phyloP scores from a whole-genome alignment of 1,140 invertebrate species.

The Centruroides vittatus region DNA sequence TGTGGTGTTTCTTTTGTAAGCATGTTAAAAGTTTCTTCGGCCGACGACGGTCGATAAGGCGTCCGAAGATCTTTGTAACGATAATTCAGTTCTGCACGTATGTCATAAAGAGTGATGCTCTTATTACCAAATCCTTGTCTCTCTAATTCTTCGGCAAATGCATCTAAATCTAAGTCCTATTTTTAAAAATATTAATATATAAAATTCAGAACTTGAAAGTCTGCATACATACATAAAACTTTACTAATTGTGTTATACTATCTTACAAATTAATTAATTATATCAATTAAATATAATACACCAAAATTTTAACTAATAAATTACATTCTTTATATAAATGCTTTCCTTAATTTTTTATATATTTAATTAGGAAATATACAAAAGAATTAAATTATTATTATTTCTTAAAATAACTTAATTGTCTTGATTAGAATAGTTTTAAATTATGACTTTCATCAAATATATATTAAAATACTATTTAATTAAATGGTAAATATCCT shows the following conservation, averaged over 20 bases:
- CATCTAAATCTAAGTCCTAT: slow-evolving; percentile 86
- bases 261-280: too few relatives aligned
- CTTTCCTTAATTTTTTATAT: too few relatives aligned
- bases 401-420: too few relatives aligned
- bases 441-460: too few relatives aligned
- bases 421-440: too few relatives aligned
- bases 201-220: not conserved
- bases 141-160: slow-evolving; percentile 94
- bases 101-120: slow-evolving; percentile 93
- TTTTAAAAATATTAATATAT: not conserved
- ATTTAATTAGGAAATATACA: too few relatives aligned
- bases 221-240: not conserved
- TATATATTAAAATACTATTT: too few relatives aligned
- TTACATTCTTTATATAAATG: too few relatives aligned
- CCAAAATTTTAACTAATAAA: too few relatives aligned
- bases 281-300: too few relatives aligned
- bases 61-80: slow-evolving; percentile 87
- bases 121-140: slow-evolving; percentile 94
- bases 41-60: slow-evolving; percentile 57
- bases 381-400: too few relatives aligned
- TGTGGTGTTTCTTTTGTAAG: slow-evolving; percentile 92
- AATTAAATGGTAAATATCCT: too few relatives aligned
- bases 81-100: slow-evolving; percentile 85
- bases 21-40: slow-evolving; percentile 85
- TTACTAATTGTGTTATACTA: not conserved